phyloP scores from a whole-genome alignment of 30 jellyfish, hydroid and myxozoan genomes.

The Aurelia aurita complex sp. Pacific region DNA sequence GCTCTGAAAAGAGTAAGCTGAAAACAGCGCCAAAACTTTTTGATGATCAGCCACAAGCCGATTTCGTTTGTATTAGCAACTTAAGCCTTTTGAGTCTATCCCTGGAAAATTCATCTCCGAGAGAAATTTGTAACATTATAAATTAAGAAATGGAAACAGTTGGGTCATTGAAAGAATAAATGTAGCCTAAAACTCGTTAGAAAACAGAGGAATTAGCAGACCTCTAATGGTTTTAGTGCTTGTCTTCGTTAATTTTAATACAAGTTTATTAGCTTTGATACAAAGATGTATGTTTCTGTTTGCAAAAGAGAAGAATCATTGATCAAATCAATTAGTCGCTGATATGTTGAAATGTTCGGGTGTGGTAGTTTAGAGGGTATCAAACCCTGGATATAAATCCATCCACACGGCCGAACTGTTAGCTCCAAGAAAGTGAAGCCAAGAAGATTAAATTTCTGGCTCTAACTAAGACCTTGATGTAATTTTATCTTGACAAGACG shows the following conservation, averaged over 20 bases:
- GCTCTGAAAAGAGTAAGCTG: constrained; percentile 18
- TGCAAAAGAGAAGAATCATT: too few species aligned
- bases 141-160: constrained; percentile 1
- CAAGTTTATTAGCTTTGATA: constrained; percentile 12
- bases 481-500: too few species aligned
- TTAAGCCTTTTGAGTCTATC: constrained; percentile 30
- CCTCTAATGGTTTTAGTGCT: constrained; percentile 14
- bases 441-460: too few species aligned
- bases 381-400: too few species aligned
- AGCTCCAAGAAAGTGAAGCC: too few species aligned
- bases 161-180: constrained; percentile 10
- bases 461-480: too few species aligned
- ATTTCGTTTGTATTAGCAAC: not conserved
- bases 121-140: constrained; percentile 39
- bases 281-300: not conserved
- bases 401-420: too few species aligned
- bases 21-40: constrained; percentile 38
- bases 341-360: too few species aligned
- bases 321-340: too few species aligned
- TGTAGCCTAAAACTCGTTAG: not conserved
- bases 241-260: too few species aligned
- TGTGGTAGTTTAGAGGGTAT: too few species aligned
- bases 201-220: not conserved
- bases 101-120: constrained; percentile 48
- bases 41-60: constrained; percentile 45